Evolutionary conservation across 2,113 vertebrate species (phyloP), one percentile per base, ranked within the genome.

Genomic region (Columba janthina): DNA sequence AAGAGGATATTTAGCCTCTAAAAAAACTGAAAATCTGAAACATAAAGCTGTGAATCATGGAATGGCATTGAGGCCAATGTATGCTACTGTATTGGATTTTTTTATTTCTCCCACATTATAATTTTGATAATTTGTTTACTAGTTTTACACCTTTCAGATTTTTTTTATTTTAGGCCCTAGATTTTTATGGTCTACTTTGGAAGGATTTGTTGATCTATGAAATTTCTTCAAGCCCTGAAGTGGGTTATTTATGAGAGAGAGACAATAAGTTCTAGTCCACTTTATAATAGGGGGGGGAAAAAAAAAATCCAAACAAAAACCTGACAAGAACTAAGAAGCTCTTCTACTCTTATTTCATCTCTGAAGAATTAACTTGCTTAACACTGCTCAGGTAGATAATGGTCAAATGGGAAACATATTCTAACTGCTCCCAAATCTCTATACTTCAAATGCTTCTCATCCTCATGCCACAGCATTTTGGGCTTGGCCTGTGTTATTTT

Each of bases 31-130:
- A 94, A 78, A 50, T 25, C 21, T 2, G n/a, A 91, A 72, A 21
- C 0, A 0, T 10, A 16, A 51, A 51, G 6, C 44, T 4, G 1
- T 57, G 48, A 84, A 31, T 14, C 25, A 61, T 21, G 25, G 32
- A 91, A 78, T n/a, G 9, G 4, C 12, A 9, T 8, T 57, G 65
- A 48, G 38, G 18, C 11, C 26, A n/a, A 2, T 40, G 3, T 20
- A 10, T 40, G 19, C 5, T 50, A 3, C 28, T 79, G 17, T 48
- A 28, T 14, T 56, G 31, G 16, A 44, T 21, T 50, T 21, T 50
- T 67, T 36, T 28, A 28, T 67, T 78, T 57, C 26, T 38, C 15
- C 89, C 14, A 10, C 0, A 0, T 60, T 46, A 17, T 15, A 58
- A 18, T 51, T 93, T 92, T 42, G 12, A 74, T 61, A 62, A 61